Evolutionary conservation across 2,113 vertebrate genomes (phyloP), one percentile per base, ranked within the genome.

Genomic region (Rhinogobius similis): DNA sequence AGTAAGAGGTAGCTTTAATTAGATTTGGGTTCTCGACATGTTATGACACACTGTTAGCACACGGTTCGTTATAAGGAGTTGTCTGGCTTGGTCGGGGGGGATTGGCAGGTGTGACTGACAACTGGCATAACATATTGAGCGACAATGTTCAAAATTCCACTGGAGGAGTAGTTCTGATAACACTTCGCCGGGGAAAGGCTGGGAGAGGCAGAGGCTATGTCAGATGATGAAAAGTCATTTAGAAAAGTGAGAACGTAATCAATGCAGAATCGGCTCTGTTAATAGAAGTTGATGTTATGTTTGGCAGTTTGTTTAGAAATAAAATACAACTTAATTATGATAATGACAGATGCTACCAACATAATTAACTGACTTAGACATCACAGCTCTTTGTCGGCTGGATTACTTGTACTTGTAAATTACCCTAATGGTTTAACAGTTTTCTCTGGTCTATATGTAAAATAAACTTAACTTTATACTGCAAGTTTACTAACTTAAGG

Each of bases 61-160:
- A 23, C 11, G 32, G 9, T 41, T 39, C 38, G 23, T 63, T 39
- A 63, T 16, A 14, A 43, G 36, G 62, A 43, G 55, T 63, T 43
- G 39, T 41, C 38, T 23, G 20, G 61, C 61, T 2, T 7, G 38
- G 21, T 63, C 13, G 12, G 20, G n/a, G 12, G 20, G n/a, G 39
- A 63, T 26, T 63, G 38, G 39, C 62, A 43, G 39, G 62, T 63
- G 36, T 43, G 62, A 63, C 2, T 63, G 62, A 63, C 62, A 63
- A 23, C 21, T 16, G 62, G 39, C 21, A 18, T 23, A 62, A 50
- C 20, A 43, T 63, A 24, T 24, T 43, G 39, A 41, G 36, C 36
- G 21, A 63, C 58, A 61, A 61, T 36, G 26, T 58, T 29, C 5
- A 29, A 58, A 58, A 58, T 58, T 29, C 24, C 14, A 29, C 24